Evolutionary conservation across 53 echinoderm and acorn worm genomes (phyloP).

Genomic region (Arbacia lixula): DNA sequence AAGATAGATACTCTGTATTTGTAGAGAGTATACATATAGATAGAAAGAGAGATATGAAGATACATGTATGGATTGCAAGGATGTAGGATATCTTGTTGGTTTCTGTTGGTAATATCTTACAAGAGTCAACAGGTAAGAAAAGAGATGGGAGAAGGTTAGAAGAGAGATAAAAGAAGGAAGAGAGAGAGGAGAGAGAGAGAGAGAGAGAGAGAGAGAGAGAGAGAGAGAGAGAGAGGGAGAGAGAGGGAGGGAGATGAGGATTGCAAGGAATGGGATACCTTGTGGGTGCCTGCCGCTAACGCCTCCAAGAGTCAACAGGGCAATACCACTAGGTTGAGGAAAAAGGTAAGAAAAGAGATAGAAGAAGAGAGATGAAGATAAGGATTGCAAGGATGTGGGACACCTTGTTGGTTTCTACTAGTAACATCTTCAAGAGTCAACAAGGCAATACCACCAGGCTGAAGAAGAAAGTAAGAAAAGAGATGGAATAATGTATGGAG

Average conservation of each 20-base stretch:
- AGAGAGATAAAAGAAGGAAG: background rate
- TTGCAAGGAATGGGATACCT: slow-evolving; percentile 93
- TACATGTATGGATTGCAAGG: slow-evolving; percentile 70
- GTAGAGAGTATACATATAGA: too few relatives aligned
- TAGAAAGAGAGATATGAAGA: too few relatives aligned
- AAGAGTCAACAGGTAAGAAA: slow-evolving; percentile 64
- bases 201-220: background rate
- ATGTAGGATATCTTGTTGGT: slow-evolving; percentile 87
- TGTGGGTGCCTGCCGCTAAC: slow-evolving; percentile 86
- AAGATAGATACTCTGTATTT: too few relatives aligned
- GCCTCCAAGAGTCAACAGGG: slow-evolving; percentile 62
- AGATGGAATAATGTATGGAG: too few relatives aligned
- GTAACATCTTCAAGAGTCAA: slow-evolving; percentile 57
- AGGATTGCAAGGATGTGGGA: slow-evolving; percentile 93
- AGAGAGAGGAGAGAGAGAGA: background rate
- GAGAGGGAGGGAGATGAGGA: background rate
- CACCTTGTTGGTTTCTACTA: slow-evolving; percentile 81
- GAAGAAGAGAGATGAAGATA: too few relatives aligned
- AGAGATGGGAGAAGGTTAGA: too few relatives aligned
- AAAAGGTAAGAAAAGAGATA: slow-evolving; percentile 87
- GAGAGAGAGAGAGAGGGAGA: background rate
- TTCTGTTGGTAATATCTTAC: slow-evolving; percentile 67
- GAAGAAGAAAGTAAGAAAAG: slow-evolving; percentile 89
- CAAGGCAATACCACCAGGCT: slow-evolving; percentile 65
- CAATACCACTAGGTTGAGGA: slow-evolving; percentile 64